phyloP scores from a whole-genome alignment of 2,113 vertebrate species.

The Candoia aspera region DNA sequence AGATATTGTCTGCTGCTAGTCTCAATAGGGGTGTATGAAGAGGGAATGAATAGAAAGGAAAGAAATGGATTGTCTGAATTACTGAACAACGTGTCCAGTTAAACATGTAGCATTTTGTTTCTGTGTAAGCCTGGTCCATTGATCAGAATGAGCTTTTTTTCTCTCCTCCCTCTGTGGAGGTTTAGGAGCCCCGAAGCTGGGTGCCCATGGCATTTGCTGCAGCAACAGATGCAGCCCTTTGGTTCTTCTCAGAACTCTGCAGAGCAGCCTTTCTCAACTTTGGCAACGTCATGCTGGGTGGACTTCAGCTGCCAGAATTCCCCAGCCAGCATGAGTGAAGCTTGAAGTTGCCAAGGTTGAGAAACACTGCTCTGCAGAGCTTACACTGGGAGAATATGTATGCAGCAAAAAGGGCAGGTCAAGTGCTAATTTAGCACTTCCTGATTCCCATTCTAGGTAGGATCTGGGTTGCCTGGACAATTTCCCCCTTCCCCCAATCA shows the following conservation, averaged over 20 bases:
- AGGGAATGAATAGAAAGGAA: background rate
- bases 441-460: background rate
- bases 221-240: background rate
- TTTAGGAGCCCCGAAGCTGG: background rate
- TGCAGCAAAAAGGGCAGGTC: background rate
- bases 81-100: background rate
- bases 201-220: background rate
- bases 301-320: no score
- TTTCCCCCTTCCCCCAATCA: background rate
- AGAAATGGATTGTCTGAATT: background rate
- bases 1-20: background rate
- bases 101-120: background rate
- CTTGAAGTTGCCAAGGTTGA: no score
- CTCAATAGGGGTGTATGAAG: background rate
- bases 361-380: background rate
- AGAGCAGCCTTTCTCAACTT: no score
- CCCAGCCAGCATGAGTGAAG: no score
- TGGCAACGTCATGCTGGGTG: no score
- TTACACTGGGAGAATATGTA: background rate
- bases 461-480: background rate
- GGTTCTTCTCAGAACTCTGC: background rate
- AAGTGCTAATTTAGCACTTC: background rate
- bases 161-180: background rate
- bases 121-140: background rate
- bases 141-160: background rate